Evolutionary conservation across 2,888 invertebrate genomes (phyloP), one percentile per base, ranked within the genome.

Genomic region (Congeria kusceri): DNA sequence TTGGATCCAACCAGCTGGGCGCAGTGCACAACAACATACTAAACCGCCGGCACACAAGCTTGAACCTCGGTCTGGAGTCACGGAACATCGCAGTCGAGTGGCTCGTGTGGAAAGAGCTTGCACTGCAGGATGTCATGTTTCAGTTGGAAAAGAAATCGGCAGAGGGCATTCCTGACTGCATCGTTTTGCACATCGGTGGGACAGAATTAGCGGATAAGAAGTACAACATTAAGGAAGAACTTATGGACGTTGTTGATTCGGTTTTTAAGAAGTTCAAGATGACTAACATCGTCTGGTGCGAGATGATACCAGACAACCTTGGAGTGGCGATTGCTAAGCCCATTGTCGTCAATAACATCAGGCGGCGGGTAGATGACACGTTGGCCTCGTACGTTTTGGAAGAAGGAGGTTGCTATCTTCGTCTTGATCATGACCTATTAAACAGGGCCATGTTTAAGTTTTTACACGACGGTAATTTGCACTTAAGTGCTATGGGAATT

Each of bases 111-210:
- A 53, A 25, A 9, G 23, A 53, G 25, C 53, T 53, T 25, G 25
- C 25, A 25, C n/a, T 53, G 53, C 9, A 18, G 18, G 53, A 23
- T 53, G 20, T 53, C 39, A 39, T 39, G 39, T 39, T 39, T 39
- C 39, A 39, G 23, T 3, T 32, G 0, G 39, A 63, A 49, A 32
- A 65, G 32, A 59, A 65, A 7, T 25, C 32, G 27, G 62, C 59
- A 5, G 39, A 53, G 3, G 20, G 56, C 11, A 62, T 59, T 9
- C 73, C 77, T 0, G 18, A 74, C 9, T 65, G 64, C 49, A 77
- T 83, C 44, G 18, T 83, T 27, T 56, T 79, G 46, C 83, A 83
- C 53, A 64, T 79, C 29, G 83, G 83, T 18, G 72, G 73, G 9
- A 74, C 79, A 49, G 83, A 83, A 63, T 57, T 83, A 13, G 28